Percentiles rank a stretch among this genome's conserved stretches.
These are phyloP conservation scores for Rissa tridactyla DNA, from an alignment of 2,113 vertebrate species.

Conservation along the genomic window DNA sequence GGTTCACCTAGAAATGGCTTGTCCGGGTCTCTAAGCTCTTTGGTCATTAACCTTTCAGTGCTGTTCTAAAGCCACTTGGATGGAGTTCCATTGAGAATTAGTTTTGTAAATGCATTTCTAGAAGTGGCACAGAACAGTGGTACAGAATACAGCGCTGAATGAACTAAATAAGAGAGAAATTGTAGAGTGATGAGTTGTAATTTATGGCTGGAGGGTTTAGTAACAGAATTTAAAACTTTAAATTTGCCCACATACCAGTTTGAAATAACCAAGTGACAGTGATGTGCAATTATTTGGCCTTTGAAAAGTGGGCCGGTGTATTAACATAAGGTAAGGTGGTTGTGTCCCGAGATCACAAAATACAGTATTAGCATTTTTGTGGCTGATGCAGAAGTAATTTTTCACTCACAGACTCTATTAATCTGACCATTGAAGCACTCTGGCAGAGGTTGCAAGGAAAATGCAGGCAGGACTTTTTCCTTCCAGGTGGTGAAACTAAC, in stretches of 20 bases:
- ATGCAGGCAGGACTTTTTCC: background rate
- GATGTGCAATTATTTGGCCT: background rate
- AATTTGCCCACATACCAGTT: background rate
- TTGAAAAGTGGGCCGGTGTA: background rate
- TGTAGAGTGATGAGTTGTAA: background rate
- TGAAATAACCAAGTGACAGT: background rate
- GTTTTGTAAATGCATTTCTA: background rate
- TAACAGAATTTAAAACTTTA: background rate
- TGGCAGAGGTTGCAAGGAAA: background rate
- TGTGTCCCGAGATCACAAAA: background rate
- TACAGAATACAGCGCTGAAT: background rate
- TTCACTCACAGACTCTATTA: background rate
- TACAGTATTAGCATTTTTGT: background rate
- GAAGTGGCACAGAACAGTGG: background rate
- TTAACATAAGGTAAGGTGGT: background rate
- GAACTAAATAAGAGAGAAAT: background rate
- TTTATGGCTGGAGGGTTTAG: background rate
- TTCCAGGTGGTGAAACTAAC: background rate
- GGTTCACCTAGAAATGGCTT: background rate
- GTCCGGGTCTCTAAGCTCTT: background rate
- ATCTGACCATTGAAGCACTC: background rate
- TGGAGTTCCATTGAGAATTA: background rate
- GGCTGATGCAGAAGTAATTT: background rate
- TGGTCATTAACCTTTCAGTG: conserved; percentile 7
- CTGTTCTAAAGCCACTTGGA: background rate